A percentile compares a stretch with the other conserved stretches of the same genome.
Evolutionary conservation across 2,797 vertebrate genomes (phyloP).

Genomic region (Semaprochilodus insignis): DNA sequence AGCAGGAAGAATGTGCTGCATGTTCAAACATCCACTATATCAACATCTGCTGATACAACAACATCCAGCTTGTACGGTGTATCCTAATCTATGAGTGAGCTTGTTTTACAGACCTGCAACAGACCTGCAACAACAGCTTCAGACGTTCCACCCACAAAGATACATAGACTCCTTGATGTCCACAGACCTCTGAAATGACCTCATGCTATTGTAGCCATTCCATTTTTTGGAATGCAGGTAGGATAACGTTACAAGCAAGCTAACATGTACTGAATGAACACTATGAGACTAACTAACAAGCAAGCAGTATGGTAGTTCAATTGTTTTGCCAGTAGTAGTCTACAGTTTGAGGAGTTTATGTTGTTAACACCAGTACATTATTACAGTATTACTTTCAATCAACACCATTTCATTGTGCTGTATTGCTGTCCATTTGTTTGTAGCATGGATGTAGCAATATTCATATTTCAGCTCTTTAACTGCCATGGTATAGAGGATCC

Average conservation of each 20-base stretch:
- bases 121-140: neutral
- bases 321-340: too few species aligned
- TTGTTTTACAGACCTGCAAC: neutral
- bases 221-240: too few species aligned
- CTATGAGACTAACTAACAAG: too few species aligned
- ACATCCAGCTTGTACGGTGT: neutral
- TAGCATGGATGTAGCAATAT: neutral
- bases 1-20: neutral
- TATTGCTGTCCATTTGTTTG: neutral
- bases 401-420: neutral
- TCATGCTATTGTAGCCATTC: neutral
- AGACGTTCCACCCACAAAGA: neutral
- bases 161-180: neutral
- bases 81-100: neutral
- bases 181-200: too few species aligned
- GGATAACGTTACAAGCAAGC: too few species aligned
- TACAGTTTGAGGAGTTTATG: too few species aligned
- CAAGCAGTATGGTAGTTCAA: too few species aligned
- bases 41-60: conserved; percentile 1
- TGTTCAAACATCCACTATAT: neutral
- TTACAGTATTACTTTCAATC: neutral
- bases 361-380: too few species aligned
- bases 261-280: too few species aligned
- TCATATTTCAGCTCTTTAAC: neutral
- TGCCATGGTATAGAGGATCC: too few species aligned